Base-by-base conservation (phyloP, 2,888 invertebrate species). In the Tenthredo amoena region DNA sequence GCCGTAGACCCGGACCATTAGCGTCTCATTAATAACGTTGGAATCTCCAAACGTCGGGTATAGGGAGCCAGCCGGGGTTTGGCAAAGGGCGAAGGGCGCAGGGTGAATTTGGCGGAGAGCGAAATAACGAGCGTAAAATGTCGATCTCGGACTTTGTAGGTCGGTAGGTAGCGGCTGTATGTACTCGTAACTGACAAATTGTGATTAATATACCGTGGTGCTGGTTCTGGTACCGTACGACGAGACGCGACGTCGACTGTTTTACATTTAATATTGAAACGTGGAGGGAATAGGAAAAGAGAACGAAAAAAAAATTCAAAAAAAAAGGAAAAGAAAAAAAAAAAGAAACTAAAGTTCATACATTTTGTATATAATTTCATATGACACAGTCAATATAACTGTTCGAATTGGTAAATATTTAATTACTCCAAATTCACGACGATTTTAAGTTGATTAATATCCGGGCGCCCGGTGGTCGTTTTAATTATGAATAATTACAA, bases 11-110 rank as follows among this genome's bases (percentile, higher is more conserved):
- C n/a, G 83, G 71, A 82, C 89, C 88, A 89, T 90, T 90, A 89
- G 89, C 87, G 89, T 88, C 89, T 91, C 91, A 89, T 91, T 91
- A 91, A 91, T 91, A 91, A 91, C 89, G 89, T 88, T 88, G 86
- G 86, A 87, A 87, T 74, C 84, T 86, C 81, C 34, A n/a, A 58
- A 77, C 50, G 77, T n/a, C n/a, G 55, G 77, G 18, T 18, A 34
- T 50, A 34, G 26, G 0, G 0, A 26, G 55, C 71, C 15, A 12
- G 12, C 84, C 76, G 85, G 77, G 81, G 58, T 65, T 76, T 74
- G 85, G 68, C 65, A 71, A 79, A 85, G 81, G 84, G 86, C 71
- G 84, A 85, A 86, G 85, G 84, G 65, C 71, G 77, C 74, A 74
- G 82, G 82, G 65, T 7, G 65, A 65, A 82, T 55, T 18, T 47